Evolutionary conservation across 1,140 invertebrate genomes (phyloP), one percentile per base, ranked within the genome.

Genomic region (Maniola jurtina): DNA sequence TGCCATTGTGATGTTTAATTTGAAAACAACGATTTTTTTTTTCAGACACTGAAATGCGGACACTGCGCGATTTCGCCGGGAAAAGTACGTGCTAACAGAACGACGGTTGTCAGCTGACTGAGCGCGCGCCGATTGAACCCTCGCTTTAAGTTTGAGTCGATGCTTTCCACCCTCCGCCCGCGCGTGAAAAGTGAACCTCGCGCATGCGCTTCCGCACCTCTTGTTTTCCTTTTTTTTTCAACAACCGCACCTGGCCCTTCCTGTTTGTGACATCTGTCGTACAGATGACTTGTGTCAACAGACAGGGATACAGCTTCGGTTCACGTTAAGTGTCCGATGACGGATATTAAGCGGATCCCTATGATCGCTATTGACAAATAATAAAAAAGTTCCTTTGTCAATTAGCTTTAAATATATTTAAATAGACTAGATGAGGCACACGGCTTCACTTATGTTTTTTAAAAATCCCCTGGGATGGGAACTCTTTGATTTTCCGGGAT

Each of bases 1-100:
- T 77, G 94, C 93, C 94, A 94, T 94, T 88, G 80, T 80, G 47
- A 38, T 68, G 64, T 66, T 67, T 70, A 61, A 61, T 71, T 68
- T 65, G 64, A 70, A 79, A 77, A 80, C 71, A 78, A 73, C 73
- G 81, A 66, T 25, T 13, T 34, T 55, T 34, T 55, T 70, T 67
- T 78, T 72, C 77, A 79, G 74, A 86, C 85, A 81, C 52, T 55
- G 11, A 75, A 76, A 76, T 78, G 79, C 73, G 80, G 67, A 65
- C 83, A 87, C 80, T 83, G 81, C 83, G 78, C 81, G 79, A 66
- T 52, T 73, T 68, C 72, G 75, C 67, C 68, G 61, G 74, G 64
- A 74, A 68, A 63, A 9, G 56, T 42, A 70, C 83, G 83, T 86
- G 71, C 73, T 77, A 45, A 62, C 72, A 62, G 67, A 40, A 70